Base-by-base conservation (phyloP, 2,113 vertebrate species). In the Haliaeetus leucogaster region DNA sequence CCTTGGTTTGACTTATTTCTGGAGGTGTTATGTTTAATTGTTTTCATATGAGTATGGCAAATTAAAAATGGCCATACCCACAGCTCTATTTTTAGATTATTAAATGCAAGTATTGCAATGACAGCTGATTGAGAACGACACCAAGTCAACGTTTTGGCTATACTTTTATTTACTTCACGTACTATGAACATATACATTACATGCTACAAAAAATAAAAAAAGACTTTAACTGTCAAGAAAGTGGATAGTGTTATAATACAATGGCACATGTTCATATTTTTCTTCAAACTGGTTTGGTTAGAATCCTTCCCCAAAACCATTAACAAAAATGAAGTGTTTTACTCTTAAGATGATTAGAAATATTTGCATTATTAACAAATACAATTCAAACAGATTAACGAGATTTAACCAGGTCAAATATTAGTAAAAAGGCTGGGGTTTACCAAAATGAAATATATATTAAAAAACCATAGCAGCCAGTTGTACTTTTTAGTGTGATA, bases 231-330 rank as follows among this genome's bases (percentile, higher is more conserved):
- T 98, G 98, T 98, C 98, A 98, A 99, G 97, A 99, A 99, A 98
- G 98, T 98, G 98, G 98, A 98, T 99, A 99, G 99, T 99, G 99
- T 99, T 99, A 99, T 99, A 99, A 99, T 99, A 99, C 99, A 99
- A 99, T 99, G 98, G 98, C 98, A 99, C 98, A 98, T 99, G 98
- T 98, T 98, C 97, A 96, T 98, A 98, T 98, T 98, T 98, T 97
- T 98, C 98, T 98, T 98, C 97, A 98, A 98, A 98, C 76, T 97
- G 97, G 96, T 98, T 98, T 98, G 97, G 97, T 98, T 97, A 96
- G 94, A 96, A 96, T 96, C 96, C 96, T 97, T 98, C 95, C 97
- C 89, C 94, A 95, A 98, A 98, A 98, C 97, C 97, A 96, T 98
- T 98, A 98, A 98, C 87, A 96, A 95, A 96, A 98, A 95, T 62